phyloP scores from a whole-genome alignment of 1,140 invertebrate species.

The Bombyx mori region ASM3026992v2 NC_085121.1:7824501-7825000 shows the following conservation, averaged over 20 bases:
- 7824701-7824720: conserved; percentile 55
- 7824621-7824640: conserved; percentile 43
- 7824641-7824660: conserved; percentile 41
- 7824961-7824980: conserved; percentile 41
- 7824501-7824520: background rate
- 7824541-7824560: conserved; percentile 34
- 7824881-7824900: too few relatives aligned
- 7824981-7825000: conserved; percentile 43
- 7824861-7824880: too few relatives aligned
- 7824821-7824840: too few relatives aligned
- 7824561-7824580: conserved; percentile 54
- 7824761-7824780: too few relatives aligned
- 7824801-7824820: too few relatives aligned
- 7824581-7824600: conserved; percentile 19
- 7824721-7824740: conserved; percentile 54
- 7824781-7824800: too few relatives aligned
- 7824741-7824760: conserved; percentile 32
- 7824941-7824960: conserved; percentile 31
- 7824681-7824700: conserved; percentile 67
- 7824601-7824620: conserved; percentile 23
- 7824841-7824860: conserved; percentile 2
- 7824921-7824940: conserved; percentile 28
- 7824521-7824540: background rate
- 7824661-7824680: conserved; percentile 56
- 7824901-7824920: conserved; percentile 4